Base-by-base conservation (phyloP, 2,888 invertebrate genomes). In the Notodonta ziczac region DNA sequence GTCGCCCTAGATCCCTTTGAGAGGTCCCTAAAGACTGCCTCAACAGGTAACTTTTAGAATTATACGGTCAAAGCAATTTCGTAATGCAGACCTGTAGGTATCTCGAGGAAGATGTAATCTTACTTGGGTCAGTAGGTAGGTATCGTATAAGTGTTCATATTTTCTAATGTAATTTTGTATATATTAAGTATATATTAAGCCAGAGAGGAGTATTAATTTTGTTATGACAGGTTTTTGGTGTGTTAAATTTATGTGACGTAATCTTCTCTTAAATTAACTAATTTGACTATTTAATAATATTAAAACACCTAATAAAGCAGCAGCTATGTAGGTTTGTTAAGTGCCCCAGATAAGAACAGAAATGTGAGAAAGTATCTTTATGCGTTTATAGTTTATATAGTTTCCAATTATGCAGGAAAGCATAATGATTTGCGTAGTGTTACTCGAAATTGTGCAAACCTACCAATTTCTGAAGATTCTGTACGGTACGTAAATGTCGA, bases 1-100 rank as follows among this genome's bases (percentile, higher is more conserved):
- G 81, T 77, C 80, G 78, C 79, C 80, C 83, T 77, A 80, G 82
- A 85, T 87, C 80, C 83, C 87, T 86, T 86, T 86, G 85, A 87
- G 75, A 78, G 78, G 73, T 81, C 87, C 73, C 83, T 56, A 61
- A 84, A 75, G 85, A 78, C 69, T 73, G 62, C 54, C 70, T 85
- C 85, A 87, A 88, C 88, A 91, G 90, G 89, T 91, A 89, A 88
- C 86, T 89, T 88, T 86, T 68, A 67, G 83, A 87, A 89, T 87
- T 87, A 90, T 83, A 85, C 86, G 87, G 87, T 88, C 86, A 83
- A 84, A 86, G 84, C 84, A 86, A 88, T 88, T 89, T 81, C 70
- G 75, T 80, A 80, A 83, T 80, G 66, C 73, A 73, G 75, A 71
- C 79, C 80, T 74, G 78, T 80, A 82, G 82, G 81, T 84, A 79